Percentiles rank a stretch among this genome's conserved stretches.
These are phyloP conservation scores for Halcyon malimbica DNA, from an alignment of 2,113 vertebrate genomes.

Conservation along the genomic window DNA sequence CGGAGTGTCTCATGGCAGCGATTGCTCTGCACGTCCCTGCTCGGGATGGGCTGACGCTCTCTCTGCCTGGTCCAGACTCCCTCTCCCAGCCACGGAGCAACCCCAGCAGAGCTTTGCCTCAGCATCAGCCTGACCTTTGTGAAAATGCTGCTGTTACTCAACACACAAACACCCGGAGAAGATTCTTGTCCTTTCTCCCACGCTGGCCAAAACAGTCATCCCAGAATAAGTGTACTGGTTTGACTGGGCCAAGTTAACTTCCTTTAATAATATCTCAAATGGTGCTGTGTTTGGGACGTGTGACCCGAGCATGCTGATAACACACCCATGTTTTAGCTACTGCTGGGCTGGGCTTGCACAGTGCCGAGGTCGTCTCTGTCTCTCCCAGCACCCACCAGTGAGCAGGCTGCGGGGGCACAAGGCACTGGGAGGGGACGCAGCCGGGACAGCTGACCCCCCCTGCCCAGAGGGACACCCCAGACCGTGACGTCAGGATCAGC, in stretches of 20 bases:
- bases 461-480: no score
- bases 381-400: not conserved
- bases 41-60: not conserved
- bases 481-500: no score
- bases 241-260: not conserved
- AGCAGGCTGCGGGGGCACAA: no score
- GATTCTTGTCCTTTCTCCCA: not conserved
- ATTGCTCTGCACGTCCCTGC: not conserved
- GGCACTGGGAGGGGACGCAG: no score
- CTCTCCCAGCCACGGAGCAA: not conserved
- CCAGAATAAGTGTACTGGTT: not conserved
- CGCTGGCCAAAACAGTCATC: not conserved
- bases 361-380: not conserved
- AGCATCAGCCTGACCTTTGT: not conserved
- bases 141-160: not conserved
- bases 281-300: not conserved
- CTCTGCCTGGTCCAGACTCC: not conserved
- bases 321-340: not conserved
- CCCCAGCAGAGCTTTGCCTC: not conserved
- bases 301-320: not conserved
- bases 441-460: no score
- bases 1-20: not conserved
- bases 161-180: not conserved
- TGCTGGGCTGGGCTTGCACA: not conserved
- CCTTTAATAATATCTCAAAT: fast-evolving